Evolutionary conservation across 2,797 vertebrate species (phyloP).

Genomic region (Muraenolepis orangiensis): DNA sequence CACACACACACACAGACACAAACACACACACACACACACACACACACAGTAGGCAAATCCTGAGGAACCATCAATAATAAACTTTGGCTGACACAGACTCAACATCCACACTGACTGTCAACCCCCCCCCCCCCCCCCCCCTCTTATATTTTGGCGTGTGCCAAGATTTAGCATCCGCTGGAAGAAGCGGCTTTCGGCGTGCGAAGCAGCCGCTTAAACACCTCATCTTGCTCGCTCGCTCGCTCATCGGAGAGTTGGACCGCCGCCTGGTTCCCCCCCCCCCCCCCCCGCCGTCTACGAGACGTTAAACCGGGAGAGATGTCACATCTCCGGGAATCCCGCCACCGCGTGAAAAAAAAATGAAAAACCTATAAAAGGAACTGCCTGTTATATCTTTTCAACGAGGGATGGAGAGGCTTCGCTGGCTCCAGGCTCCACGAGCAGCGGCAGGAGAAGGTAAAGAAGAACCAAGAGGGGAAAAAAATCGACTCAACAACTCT

Average conservation of each 20-base stretch:
- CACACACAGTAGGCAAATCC: background rate
- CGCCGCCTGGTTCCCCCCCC: constrained; percentile 34
- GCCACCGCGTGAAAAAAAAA: background rate
- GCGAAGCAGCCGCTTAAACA: background rate
- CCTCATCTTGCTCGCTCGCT: background rate
- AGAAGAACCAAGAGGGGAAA: background rate
- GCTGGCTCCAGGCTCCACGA: background rate
- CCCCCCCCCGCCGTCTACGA: constrained; percentile 27
- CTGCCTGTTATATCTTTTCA: background rate
- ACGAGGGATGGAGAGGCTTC: background rate
- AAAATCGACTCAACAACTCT: background rate
- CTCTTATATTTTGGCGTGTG: background rate
- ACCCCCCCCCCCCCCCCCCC: background rate
- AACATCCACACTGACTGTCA: background rate
- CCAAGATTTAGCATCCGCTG: background rate
- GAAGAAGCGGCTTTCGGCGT: background rate
- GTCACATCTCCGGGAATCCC: constrained; percentile 4
- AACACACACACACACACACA: constrained; percentile 1
- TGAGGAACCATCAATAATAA: background rate
- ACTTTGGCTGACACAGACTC: background rate
- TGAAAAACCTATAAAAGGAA: background rate
- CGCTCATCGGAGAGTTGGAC: constrained; percentile 21
- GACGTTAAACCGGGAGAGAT: background rate
- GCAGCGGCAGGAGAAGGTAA: background rate
- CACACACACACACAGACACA: background rate